Base-by-base conservation (phyloP, 1,140 invertebrate species). In the Drosophila gunungcola region DNA sequence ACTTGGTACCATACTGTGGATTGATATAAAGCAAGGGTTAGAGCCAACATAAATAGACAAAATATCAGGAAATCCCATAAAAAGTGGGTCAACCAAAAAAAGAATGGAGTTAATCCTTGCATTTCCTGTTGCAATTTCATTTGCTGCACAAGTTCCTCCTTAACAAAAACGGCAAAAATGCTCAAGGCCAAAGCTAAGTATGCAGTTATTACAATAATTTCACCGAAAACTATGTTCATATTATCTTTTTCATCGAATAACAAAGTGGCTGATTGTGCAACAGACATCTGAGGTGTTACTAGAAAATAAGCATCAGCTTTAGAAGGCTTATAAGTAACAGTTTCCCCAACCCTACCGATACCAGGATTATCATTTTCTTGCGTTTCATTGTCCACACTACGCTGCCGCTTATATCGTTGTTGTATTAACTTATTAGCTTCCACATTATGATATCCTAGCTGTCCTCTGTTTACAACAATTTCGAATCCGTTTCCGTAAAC, bases 71-170 rank as follows among this genome's bases (percentile, higher is more conserved):
- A 48, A 41, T 56, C 62, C 51, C 52, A 55, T 3, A 48, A 1
- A 25, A 56, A 65, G 27, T 65, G 52, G 3, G 62, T 48, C 6
- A 36, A 10, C 62, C 62, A 65, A 34, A 39, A 65, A 10, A 5
- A 6, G 5, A 36, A 16, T n/a, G n/a, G 45, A 10, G 16, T n/a
- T 1, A 65, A 9, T 10, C 62, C 43, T 13, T 45, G 42, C 2
- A 48, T 36, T 29, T 56, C 52, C 13, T 56, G 62, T 41, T 49
- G 43, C 25, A 41, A 10, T 56, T 65, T 54, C 3, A 48, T 5
- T 10, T 56, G 21, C 3, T 29, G 3, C 6, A 48, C 34, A 1
- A 52, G 52, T 25, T 65, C 62, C 21, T 65, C n/a, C 3, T 36
- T 43, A 1, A 56, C 53, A 7, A 56, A 38, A 1, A 65, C 3